Percentiles rank a stretch among this genome's conserved stretches.
Conservation (phyloP, 2,797 vertebrate species). For the Typhlichthys subterraneus region DNA sequence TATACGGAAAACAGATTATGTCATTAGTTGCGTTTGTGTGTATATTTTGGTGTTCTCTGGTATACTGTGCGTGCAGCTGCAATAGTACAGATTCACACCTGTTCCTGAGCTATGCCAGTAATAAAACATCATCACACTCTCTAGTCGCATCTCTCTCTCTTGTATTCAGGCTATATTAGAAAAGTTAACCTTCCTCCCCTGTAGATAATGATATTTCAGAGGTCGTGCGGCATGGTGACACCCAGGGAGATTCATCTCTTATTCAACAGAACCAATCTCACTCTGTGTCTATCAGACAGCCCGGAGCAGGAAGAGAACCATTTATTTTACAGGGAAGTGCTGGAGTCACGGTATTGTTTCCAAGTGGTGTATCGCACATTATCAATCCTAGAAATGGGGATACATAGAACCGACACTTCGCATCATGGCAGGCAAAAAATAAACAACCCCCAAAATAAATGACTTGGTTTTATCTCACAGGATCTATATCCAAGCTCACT, state of each 20-base stretch:
- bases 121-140: conserved; percentile 61
- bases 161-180: conserved; percentile 71
- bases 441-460: conserved; percentile 46
- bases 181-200: conserved; percentile 72
- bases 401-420: conserved; percentile 31
- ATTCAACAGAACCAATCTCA: conserved; percentile 78
- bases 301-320: conserved; percentile 50
- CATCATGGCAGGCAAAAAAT: conserved; percentile 29
- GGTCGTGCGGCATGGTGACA: conserved; percentile 64
- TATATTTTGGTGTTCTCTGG: conserved; percentile 20
- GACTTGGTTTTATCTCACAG: conserved; percentile 50
- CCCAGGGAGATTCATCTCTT: conserved; percentile 74
- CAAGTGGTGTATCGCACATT: conserved; percentile 48
- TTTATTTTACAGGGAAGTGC: conserved; percentile 59
- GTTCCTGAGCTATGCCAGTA: conserved; percentile 45
- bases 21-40: conserved; percentile 43
- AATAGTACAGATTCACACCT: conserved; percentile 8
- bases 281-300: conserved; percentile 69
- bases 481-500: conserved; percentile 44
- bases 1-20: conserved; percentile 39
- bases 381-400: conserved; percentile 66
- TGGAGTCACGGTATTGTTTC: conserved; percentile 50
- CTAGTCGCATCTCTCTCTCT: conserved; percentile 52
- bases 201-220: conserved; percentile 79
- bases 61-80: conserved; percentile 13